phyloP scores from a whole-genome alignment of 2,888 invertebrate species.

The Hirtodrosophila trivittata region DNA sequence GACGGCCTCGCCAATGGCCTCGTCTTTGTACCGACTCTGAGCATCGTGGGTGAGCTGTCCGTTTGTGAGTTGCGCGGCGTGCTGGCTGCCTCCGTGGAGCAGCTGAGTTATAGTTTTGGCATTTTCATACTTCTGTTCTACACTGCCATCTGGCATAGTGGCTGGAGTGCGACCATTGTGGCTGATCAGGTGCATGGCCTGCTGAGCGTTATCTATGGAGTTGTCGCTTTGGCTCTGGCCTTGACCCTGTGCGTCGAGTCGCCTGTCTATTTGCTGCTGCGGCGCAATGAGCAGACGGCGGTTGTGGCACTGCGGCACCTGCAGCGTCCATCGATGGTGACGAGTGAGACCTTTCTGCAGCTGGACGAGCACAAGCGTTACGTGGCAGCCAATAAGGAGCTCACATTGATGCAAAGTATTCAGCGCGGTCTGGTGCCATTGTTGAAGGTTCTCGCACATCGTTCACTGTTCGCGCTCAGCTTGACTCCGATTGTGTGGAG shows the following conservation, averaged over 20 bases:
- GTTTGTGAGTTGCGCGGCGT: conserved; percentile 69
- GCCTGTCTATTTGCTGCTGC: conserved; percentile 69
- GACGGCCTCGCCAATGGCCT: conserved; percentile 80
- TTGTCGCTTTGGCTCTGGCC: conserved; percentile 51
- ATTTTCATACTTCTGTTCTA: conserved; percentile 70
- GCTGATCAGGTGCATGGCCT: conserved; percentile 71
- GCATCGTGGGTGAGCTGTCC: conserved; percentile 74
- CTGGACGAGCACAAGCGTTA: conserved; percentile 78
- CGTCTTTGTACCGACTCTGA: conserved; percentile 74
- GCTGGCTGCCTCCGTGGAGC: conserved; percentile 64
- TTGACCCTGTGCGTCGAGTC: conserved; percentile 72
- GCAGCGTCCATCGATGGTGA: conserved; percentile 66
- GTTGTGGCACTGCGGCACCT: conserved; percentile 68
- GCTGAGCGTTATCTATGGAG: conserved; percentile 63
- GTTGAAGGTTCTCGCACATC: conserved; percentile 65
- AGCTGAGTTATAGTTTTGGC: conserved; percentile 70
- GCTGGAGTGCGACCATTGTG: conserved; percentile 51
- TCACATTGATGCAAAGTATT: conserved; percentile 39
- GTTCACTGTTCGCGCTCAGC: conserved; percentile 66
- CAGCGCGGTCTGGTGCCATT: conserved; percentile 61
- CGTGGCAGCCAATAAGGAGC: conserved; percentile 60
- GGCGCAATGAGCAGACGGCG: conserved; percentile 69
- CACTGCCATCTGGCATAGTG: conserved; percentile 48
- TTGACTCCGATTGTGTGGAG: conserved; percentile 59
- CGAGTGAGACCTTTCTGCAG: conserved; percentile 66